Percentiles rank a stretch among this genome's conserved stretches.
Evolutionary conservation across 2,888 invertebrate species (phyloP).

Genomic region (Carabus problematicus): DNA sequence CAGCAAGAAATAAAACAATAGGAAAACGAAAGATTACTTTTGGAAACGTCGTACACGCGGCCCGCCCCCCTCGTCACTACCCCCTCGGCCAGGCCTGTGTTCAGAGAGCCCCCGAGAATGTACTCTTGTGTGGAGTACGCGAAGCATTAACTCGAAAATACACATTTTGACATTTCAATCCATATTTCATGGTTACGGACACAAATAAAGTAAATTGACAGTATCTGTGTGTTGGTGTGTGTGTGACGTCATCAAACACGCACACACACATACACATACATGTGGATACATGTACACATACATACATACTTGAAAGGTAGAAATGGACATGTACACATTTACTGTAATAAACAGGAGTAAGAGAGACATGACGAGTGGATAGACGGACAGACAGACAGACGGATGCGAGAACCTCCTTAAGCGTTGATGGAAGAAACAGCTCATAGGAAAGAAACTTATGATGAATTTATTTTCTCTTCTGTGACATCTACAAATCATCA

Average conservation of each 20-base stretch:
- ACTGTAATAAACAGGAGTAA: no score
- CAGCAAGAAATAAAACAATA: no score
- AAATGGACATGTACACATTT: no score
- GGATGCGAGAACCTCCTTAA: background rate
- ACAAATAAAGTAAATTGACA: constrained; percentile 48
- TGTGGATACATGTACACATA: constrained; percentile 8
- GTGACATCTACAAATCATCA: constrained; percentile 41
- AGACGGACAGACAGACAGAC: background rate
- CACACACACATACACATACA: constrained; percentile 2
- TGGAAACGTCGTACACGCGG: no score
- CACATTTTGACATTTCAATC: constrained; percentile 51
- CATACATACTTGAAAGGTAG: background rate
- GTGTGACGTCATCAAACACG: constrained; percentile 46
- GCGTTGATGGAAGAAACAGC: constrained; percentile 12
- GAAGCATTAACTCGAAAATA: constrained; percentile 42
- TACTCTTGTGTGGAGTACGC: constrained; percentile 18
- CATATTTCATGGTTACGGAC: constrained; percentile 50
- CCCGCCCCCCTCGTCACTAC: no score
- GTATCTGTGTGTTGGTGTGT: constrained; percentile 46
- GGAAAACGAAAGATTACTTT: no score
- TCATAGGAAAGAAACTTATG: constrained; percentile 26
- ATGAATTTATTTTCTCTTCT: constrained; percentile 35
- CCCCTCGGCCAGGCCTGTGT: no score
- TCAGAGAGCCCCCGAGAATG: no score
- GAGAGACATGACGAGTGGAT: background rate